A percentile compares a stretch with the other conserved stretches of the same genome.
Conservation (phyloP, 2,113 vertebrate genomes). For the Camelus dromedarius region DNA sequence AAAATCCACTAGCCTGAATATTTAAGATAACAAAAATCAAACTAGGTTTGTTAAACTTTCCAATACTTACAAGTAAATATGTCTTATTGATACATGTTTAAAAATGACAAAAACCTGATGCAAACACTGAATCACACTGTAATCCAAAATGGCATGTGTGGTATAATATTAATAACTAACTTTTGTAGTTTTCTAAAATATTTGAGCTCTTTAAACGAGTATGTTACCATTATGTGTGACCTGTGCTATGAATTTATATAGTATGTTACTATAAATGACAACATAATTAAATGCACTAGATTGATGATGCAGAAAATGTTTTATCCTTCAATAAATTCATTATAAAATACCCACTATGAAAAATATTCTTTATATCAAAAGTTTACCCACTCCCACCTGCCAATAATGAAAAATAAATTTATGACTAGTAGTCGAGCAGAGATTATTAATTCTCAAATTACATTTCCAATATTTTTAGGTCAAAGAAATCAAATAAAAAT, state of each 20-base stretch:
- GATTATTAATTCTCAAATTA: background rate
- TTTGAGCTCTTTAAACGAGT: background rate
- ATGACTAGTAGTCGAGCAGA: background rate
- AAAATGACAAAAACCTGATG: background rate
- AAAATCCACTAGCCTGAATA: conserved; percentile 66
- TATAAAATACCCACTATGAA: background rate
- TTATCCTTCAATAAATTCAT: background rate
- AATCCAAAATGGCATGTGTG: conserved; percentile 17
- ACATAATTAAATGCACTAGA: conserved; percentile 64
- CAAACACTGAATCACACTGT: background rate
- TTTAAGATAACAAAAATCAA: conserved; percentile 74
- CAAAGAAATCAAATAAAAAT: background rate
- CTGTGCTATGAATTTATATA: conserved; percentile 33
- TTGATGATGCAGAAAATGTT: background rate
- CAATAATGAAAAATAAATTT: background rate
- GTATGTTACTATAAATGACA: conserved; percentile 57
- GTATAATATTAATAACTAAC: conserved; percentile 70
- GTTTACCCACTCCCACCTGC: background rate
- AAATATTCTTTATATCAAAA: conserved; percentile 5
- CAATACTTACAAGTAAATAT: conserved; percentile 52
- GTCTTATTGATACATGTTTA: conserved; percentile 39
- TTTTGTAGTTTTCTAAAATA: conserved; percentile 58
- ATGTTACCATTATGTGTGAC: background rate
- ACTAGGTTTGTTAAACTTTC: conserved; percentile 53
- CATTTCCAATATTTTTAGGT: background rate